Evolutionary conservation across 2,888 invertebrate genomes (phyloP).

Genomic region (Melanargia galathea): DNA sequence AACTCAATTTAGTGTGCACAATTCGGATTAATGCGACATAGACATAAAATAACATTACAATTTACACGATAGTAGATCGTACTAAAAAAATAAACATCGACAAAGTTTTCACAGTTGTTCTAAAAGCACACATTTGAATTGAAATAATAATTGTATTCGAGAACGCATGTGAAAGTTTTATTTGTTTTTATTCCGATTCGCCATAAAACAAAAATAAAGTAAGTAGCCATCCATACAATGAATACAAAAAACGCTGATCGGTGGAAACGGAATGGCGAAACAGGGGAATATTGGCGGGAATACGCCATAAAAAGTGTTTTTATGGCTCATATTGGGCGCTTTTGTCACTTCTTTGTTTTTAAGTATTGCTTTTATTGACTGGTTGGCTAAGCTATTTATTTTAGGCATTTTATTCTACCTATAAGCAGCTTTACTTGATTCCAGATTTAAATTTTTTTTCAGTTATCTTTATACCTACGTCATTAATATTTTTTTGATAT

Average conservation of each 20-base stretch:
- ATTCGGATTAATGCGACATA: too few species aligned
- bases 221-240: constrained; percentile 20
- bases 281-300: constrained; percentile 15
- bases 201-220: constrained; percentile 23
- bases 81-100: neutral
- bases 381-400: too few species aligned
- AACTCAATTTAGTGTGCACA: too few species aligned
- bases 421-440: neutral
- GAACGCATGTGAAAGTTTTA: neutral
- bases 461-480: too few species aligned
- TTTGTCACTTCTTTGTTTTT: constrained; percentile 27
- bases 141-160: constrained; percentile 4
- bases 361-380: constrained; percentile 28
- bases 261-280: constrained; percentile 19
- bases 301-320: constrained; percentile 31
- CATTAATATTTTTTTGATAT: too few species aligned
- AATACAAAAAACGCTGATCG: constrained; percentile 35
- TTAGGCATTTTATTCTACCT: neutral
- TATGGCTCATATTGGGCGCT: constrained; percentile 25
- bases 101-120: neutral
- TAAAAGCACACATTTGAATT: neutral
- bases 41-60: neutral
- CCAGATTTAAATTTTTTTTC: too few species aligned
- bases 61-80: neutral
- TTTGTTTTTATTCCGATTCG: constrained; percentile 1